phyloP scores from a whole-genome alignment of 2,797 vertebrate species.

The Rhinogobio ventralis region DNA sequence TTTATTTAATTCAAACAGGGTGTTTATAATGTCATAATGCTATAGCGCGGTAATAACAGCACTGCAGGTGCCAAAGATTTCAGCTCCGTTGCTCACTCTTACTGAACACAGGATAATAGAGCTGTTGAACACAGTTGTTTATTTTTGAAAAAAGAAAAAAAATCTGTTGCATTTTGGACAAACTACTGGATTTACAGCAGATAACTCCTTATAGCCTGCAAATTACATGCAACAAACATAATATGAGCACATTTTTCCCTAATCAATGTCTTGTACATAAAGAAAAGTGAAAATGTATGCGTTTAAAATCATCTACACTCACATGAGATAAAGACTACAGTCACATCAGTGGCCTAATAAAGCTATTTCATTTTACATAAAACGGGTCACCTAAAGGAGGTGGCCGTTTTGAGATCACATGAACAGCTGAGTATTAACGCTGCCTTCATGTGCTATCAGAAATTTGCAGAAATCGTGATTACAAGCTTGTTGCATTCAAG shows the following conservation, averaged over 20 bases:
- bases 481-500: no score
- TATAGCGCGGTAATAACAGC: conserved; percentile 73
- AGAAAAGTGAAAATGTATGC: neutral
- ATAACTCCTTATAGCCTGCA: neutral
- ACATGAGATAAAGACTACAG: neutral
- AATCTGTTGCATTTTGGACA: neutral
- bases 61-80: conserved; percentile 90
- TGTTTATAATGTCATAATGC: conserved; percentile 99
- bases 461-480: no score
- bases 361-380: neutral
- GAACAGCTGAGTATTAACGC: neutral
- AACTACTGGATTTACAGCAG: neutral
- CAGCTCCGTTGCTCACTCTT: conserved; percentile 75
- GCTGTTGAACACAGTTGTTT: conserved; percentile 26
- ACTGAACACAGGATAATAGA: conserved; percentile 65
- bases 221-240: neutral
- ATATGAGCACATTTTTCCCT: neutral
- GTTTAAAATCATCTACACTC: neutral
- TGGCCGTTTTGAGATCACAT: neutral
- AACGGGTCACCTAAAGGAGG: neutral
- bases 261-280: neutral
- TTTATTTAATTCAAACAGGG: conserved; percentile 99
- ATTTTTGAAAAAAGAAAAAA: neutral
- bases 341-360: neutral
- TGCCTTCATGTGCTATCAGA: no score